These are phyloP conservation scores for Bibio marci DNA, from an alignment of 2,888 invertebrate species.

Conservation along the genomic window DNA sequence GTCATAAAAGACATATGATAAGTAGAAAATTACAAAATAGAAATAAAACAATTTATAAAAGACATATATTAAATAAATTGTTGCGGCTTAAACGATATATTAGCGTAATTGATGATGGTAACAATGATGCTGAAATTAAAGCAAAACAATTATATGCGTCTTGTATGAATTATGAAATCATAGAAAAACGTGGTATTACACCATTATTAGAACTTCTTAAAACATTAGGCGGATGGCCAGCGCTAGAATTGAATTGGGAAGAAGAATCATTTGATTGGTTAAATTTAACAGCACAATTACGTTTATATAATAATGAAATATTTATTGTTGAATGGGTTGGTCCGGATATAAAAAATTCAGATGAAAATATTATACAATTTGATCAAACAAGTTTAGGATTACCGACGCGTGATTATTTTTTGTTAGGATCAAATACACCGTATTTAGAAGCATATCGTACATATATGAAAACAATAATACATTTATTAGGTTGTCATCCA, in stretches of 20 bases:
- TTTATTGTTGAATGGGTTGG: conserved; percentile 78
- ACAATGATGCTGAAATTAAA: conserved; percentile 61
- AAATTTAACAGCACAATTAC: conserved; percentile 50
- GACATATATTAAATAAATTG: neutral
- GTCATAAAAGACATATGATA: too few species aligned
- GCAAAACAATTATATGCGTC: conserved; percentile 71
- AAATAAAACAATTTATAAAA: neutral
- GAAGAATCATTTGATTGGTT: conserved; percentile 50
- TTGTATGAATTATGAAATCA: conserved; percentile 64
- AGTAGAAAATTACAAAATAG: neutral
- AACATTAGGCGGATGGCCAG: conserved; percentile 79
- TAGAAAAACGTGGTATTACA: conserved; percentile 50
- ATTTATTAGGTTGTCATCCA: conserved; percentile 52
- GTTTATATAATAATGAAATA: conserved; percentile 71
- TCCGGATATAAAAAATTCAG: conserved; percentile 85
- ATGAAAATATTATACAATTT: conserved; percentile 75
- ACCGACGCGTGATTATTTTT: conserved; percentile 61
- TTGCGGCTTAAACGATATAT: too few species aligned
- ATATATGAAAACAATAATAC: conserved; percentile 56
- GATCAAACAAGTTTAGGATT: conserved; percentile 74
- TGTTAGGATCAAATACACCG: conserved; percentile 43
- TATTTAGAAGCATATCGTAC: conserved; percentile 64
- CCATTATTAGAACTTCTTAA: conserved; percentile 52
- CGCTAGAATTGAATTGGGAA: conserved; percentile 48
- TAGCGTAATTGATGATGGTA: too few species aligned